Percentiles rank a stretch among this genome's conserved stretches.
These are phyloP conservation scores for Felis chaus DNA, from an alignment of 2,113 vertebrate species.

Conservation along the genomic window DNA sequence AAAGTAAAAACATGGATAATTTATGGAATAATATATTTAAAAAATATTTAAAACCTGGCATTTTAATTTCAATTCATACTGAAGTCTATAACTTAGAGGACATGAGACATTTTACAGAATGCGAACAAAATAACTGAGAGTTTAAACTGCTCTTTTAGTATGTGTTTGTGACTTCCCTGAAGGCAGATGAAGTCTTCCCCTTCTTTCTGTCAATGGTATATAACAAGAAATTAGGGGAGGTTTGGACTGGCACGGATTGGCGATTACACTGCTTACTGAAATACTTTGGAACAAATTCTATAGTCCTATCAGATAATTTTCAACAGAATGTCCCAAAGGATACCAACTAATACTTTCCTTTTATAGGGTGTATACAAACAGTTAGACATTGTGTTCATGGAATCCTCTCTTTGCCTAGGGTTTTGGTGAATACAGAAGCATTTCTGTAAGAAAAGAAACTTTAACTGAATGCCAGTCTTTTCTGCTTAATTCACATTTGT, in stretches of 20 bases:
- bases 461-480: not conserved
- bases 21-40: not conserved
- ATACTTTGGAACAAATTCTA: not conserved
- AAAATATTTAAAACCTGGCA: not conserved
- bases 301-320: not conserved
- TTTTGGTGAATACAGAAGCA: not conserved
- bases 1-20: not conserved
- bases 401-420: not conserved
- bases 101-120: not conserved
- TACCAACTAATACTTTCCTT: not conserved
- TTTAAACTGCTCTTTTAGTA: not conserved
- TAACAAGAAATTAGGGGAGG: not conserved
- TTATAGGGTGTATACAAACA: not conserved
- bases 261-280: not conserved
- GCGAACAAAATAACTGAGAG: not conserved
- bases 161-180: not conserved
- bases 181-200: not conserved
- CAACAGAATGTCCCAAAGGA: not conserved
- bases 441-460: not conserved
- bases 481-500: not conserved
- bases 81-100: not conserved
- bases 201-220: not conserved
- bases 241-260: not conserved
- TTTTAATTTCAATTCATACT: not conserved
- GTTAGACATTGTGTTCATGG: not conserved